These are phyloP conservation scores for Heliconius hortense DNA, from an alignment of 2,888 invertebrate genomes.

Conservation along the genomic window DNA sequence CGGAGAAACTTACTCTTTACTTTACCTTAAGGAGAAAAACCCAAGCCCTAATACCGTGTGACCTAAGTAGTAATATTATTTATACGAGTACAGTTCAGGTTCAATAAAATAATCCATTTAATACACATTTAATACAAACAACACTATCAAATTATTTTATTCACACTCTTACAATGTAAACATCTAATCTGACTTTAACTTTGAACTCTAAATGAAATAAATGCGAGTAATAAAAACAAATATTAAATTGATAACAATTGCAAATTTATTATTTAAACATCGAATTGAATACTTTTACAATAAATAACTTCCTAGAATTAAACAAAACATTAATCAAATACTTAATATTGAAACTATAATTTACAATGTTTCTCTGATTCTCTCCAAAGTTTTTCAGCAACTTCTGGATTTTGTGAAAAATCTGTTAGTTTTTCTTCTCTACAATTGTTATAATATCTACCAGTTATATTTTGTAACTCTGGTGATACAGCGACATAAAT, in stretches of 20 bases:
- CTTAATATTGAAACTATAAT: not conserved
- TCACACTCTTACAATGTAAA: not conserved
- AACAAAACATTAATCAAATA: not conserved
- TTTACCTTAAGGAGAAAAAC: not conserved
- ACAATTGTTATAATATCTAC: slow-evolving; percentile 15
- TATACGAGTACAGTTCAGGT: not conserved
- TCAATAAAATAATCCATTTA: not conserved
- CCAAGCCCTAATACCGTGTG: not conserved
- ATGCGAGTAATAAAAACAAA: not conserved
- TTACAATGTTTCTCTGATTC: slow-evolving; percentile 6
- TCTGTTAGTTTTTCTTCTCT: not conserved
- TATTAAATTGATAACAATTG: not conserved
- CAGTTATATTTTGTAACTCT: slow-evolving; percentile 6
- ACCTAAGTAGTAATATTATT: not conserved
- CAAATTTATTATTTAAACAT: not conserved
- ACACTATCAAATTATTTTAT: not conserved
- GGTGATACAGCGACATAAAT: slow-evolving; percentile 14
- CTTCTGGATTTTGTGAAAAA: not conserved
- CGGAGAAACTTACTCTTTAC: too few relatives aligned
- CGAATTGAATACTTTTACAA: not conserved
- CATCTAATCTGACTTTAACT: not conserved
- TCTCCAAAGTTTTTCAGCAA: slow-evolving; percentile 8
- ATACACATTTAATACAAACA: not conserved
- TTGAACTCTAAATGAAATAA: not conserved
- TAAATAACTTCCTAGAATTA: not conserved